These are phyloP conservation scores for Elymnias hypermnestra DNA, from an alignment of 1,140 invertebrate genomes.

Conservation along the genomic window DNA sequence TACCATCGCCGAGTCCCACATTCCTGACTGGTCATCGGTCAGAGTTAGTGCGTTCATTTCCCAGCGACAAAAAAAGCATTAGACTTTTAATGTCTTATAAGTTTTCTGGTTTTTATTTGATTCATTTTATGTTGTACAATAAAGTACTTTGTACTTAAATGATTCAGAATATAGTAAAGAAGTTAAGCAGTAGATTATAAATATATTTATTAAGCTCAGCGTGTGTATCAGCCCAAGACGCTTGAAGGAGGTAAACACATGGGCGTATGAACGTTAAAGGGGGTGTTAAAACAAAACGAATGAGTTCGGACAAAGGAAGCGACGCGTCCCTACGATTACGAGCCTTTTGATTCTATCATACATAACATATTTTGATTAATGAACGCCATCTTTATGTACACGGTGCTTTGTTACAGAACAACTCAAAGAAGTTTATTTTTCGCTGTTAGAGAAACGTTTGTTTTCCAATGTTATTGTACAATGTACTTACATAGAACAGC, in stretches of 20 bases:
- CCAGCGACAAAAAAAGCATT: no score
- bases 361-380: conserved; percentile 72
- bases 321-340: conserved; percentile 51
- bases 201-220: neutral
- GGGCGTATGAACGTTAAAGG: conserved; percentile 67
- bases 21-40: no score
- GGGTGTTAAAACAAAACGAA: conserved; percentile 74
- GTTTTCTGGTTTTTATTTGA: no score
- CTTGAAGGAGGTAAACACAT: conserved; percentile 59
- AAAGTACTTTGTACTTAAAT: no score
- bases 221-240: conserved; percentile 32
- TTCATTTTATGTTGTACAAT: no score
- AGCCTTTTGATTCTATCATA: conserved; percentile 62
- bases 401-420: conserved; percentile 26
- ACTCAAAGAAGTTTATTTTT: conserved; percentile 20
- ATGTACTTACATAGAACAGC: no score
- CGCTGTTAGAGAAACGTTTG: conserved; percentile 16
- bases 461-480: conserved; percentile 7
- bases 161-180: no score
- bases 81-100: no score
- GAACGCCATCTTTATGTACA: conserved; percentile 47
- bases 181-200: no score
- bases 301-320: conserved; percentile 70
- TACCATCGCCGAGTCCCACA: no score
- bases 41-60: no score